phyloP scores from a whole-genome alignment of 2,113 vertebrate genomes.

The Lanius ludovicianus region DNA sequence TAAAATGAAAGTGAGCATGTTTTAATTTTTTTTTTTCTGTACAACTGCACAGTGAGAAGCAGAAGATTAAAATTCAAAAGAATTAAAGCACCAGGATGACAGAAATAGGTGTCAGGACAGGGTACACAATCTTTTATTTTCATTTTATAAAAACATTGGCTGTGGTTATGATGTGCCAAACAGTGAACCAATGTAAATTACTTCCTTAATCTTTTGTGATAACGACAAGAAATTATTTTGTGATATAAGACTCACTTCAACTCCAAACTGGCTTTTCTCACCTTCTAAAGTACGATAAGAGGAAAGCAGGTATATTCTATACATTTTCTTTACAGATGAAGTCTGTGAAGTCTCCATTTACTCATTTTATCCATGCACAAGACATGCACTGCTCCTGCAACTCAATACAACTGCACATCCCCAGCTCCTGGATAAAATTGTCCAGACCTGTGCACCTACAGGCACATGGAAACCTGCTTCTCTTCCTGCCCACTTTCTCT shows the following conservation, averaged over 20 bases:
- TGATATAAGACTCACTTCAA: not conserved
- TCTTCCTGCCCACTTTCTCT: not conserved
- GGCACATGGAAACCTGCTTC: accelerated
- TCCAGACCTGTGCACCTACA: not conserved
- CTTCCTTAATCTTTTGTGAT: not conserved
- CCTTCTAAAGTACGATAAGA: not conserved
- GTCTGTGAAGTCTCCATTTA: not conserved
- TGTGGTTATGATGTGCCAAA: accelerated
- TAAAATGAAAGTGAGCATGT: not conserved
- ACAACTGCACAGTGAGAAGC: not conserved
- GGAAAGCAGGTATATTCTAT: not conserved
- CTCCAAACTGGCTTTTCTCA: not conserved
- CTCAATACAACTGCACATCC: not conserved
- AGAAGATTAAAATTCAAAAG: not conserved
- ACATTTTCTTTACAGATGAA: not conserved
- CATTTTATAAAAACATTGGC: not conserved
- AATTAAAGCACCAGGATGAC: not conserved
- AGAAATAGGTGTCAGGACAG: not conserved
- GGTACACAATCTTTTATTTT: not conserved
- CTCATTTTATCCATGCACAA: not conserved
- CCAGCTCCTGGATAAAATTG: not conserved
- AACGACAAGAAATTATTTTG: not conserved
- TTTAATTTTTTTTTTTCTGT: not conserved
- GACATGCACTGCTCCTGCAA: accelerated
- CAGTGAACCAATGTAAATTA: not conserved